A percentile compares a stretch with the other conserved stretches of the same genome.
Conservation (phyloP, 2,797 vertebrate species). For the Myiotriccus ornatus region DNA sequence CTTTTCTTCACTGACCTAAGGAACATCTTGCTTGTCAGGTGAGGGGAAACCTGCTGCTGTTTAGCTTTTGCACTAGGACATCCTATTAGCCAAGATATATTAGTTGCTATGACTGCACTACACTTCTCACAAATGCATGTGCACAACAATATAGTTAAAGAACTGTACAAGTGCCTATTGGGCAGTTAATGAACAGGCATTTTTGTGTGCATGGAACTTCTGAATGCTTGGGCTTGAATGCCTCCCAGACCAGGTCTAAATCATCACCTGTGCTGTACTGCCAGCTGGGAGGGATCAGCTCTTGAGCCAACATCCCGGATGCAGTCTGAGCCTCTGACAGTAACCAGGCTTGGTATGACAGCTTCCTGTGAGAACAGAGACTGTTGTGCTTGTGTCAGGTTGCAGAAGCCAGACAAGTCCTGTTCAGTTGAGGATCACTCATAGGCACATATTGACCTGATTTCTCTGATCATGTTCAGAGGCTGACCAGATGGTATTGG, state of each 20-base stretch:
- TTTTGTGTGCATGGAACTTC: background rate
- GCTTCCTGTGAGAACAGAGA: background rate
- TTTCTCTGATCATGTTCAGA: slow-evolving; percentile 74
- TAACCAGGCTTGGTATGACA: background rate
- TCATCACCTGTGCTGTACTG: background rate
- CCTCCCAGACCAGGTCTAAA: background rate
- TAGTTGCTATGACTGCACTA: background rate
- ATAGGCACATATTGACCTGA: slow-evolving; percentile 72
- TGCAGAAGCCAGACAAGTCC: background rate
- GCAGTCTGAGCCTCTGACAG: background rate
- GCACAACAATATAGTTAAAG: background rate
- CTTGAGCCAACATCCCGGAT: background rate
- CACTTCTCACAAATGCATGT: accelerated
- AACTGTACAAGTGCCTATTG: background rate
- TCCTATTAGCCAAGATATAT: background rate
- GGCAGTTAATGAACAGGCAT: background rate
- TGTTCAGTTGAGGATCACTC: background rate
- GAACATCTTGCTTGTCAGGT: background rate
- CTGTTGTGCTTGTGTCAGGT: background rate
- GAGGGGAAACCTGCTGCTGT: background rate
- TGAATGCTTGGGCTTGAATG: background rate
- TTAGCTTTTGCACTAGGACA: background rate
- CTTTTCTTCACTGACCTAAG: background rate
- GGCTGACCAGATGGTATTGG: slow-evolving; percentile 76
- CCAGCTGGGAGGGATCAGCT: background rate